phyloP scores from a whole-genome alignment of 2,888 invertebrate species.

The Entomobrya proxima region DNA sequence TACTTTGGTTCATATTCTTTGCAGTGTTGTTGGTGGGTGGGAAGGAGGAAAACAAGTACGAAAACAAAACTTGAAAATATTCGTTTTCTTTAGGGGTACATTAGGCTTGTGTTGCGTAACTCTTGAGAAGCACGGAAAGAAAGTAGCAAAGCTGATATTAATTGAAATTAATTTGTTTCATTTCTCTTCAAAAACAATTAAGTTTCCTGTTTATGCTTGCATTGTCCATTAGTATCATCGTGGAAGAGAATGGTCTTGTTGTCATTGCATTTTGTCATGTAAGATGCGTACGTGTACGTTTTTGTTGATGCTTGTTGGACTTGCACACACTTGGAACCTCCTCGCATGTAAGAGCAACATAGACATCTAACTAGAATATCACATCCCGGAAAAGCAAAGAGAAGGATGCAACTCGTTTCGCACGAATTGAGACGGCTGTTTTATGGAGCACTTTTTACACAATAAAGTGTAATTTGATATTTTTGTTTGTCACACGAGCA shows the following conservation, averaged over 20 bases:
- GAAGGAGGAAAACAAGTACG: too few species aligned
- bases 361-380: background rate
- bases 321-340: too few species aligned
- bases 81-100: background rate
- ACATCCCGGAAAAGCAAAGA: background rate
- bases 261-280: conserved; percentile 4
- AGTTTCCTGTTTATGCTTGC: conserved; percentile 12
- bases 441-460: background rate
- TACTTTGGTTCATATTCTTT: too few species aligned
- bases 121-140: background rate
- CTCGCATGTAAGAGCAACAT: background rate
- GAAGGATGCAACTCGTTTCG: background rate
- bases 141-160: conserved; percentile 60
- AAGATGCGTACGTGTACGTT: background rate
- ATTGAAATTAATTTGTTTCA: conserved; percentile 70
- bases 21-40: too few species aligned
- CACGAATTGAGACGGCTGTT: background rate
- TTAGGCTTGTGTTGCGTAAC: background rate
- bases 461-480: conserved; percentile 21
- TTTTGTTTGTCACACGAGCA: conserved; percentile 19
- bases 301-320: background rate
- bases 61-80: too few species aligned
- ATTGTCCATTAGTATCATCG: conserved; percentile 23
- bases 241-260: background rate
- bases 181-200: conserved; percentile 63